Evolutionary conservation across 2,113 vertebrate species (phyloP).

Genomic region (Ctenodactylus gundi): DNA sequence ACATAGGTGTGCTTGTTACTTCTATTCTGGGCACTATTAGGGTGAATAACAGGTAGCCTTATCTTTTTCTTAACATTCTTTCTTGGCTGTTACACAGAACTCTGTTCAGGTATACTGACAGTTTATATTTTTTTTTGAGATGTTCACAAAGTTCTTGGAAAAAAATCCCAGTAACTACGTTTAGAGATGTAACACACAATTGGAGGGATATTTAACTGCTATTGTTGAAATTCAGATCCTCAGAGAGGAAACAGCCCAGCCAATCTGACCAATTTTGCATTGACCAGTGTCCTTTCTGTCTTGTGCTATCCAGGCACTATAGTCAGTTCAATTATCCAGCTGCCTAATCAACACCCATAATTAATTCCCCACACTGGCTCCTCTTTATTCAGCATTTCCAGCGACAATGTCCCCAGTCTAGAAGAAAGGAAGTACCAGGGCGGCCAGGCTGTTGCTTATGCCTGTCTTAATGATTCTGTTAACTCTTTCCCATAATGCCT

Average conservation of each 20-base stretch:
- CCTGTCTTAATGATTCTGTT: conserved; percentile 11
- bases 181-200: not conserved
- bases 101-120: not conserved
- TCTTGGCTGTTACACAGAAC: not conserved
- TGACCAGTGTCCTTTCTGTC: conserved; percentile 18
- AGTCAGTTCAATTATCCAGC: conserved; percentile 52
- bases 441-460: not conserved
- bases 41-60: not conserved
- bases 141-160: not conserved
- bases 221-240: conserved; percentile 10
- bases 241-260: conserved; percentile 9
- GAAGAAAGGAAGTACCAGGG: conserved; percentile 22
- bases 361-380: conserved; percentile 43
- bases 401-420: not conserved
- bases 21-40: not conserved
- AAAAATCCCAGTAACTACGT: not conserved
- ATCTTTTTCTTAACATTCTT: not conserved
- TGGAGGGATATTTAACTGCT: not conserved
- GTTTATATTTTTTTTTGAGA: conserved; percentile 9
- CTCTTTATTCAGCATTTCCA: conserved; percentile 40
- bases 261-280: conserved; percentile 19
- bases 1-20: not conserved
- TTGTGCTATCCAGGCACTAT: not conserved
- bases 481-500: not conserved
- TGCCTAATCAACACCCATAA: conserved; percentile 64